Evolutionary conservation across 2,113 vertebrate genomes (phyloP), one percentile per base, ranked within the genome.

Genomic region (Serilophus lunatus): DNA sequence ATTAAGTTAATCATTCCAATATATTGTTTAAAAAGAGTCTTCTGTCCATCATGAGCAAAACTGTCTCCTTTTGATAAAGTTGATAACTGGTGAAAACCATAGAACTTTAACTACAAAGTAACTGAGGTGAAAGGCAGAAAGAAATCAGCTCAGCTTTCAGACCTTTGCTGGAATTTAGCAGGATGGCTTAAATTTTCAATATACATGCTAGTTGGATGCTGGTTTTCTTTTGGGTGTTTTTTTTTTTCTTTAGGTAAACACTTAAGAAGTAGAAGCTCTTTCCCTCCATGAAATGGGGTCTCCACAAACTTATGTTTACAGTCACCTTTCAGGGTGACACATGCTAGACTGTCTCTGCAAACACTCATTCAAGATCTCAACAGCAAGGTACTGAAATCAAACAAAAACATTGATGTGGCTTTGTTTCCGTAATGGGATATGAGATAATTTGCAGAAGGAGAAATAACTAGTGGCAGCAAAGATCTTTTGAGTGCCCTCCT

Each of bases 151-250:
- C 19, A 84, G 26, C 18, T 87, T 82, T 49, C 14, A 82, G n/a
- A 53, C 65, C 40, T 56, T 66, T 0, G 0, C 16, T 80, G 44
- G 44, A 61, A 35, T 81, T 84, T 56, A 84, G 38, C 64, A 31
- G 7, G 11, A 36, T 31, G 7, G 28, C 22, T 54, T 87, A 49
- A 13, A 66, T 75, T 74, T 90, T 61, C 28, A 38, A 42, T 42
- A 26, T 18, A 15, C 0, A 0, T 42, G 13, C 56, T 31, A 24
- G 17, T 2, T 70, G 31, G 49, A 54, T 13, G 5, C n/a, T 75
- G 7, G 3, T 54, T 56, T 72, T 64, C 26, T 82, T 74, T 74
- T 40, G 24, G 14, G 18, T 49, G 10, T 5, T 70, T 82, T 25
- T 33, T 13, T 11, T 82, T 70, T 54, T 12, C 38, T 77, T 74